Conservation (phyloP, 37 sponge, comb jelly and placozoan species). For the Halichondria panicea region DNA sequence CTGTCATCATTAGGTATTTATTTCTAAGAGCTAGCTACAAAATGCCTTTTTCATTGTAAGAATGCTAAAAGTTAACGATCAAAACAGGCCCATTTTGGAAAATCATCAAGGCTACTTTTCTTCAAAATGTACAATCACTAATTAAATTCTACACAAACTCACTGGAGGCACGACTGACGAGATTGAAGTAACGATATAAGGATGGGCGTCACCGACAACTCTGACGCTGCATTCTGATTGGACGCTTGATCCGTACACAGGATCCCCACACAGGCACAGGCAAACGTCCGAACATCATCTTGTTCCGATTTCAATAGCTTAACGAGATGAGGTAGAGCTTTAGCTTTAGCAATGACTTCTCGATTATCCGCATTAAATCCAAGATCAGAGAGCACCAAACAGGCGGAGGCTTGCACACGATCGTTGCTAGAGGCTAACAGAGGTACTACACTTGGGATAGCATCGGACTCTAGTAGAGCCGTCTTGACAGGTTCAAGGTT, state of each 20-base stretch:
- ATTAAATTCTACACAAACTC: too few species aligned
- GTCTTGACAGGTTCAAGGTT: constrained; percentile 16
- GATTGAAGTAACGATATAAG: constrained; percentile 39
- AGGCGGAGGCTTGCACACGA: constrained; percentile 55
- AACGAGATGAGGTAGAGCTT: constrained; percentile 50
- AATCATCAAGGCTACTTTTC: too few species aligned
- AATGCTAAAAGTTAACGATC: too few species aligned
- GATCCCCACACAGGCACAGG: constrained; percentile 62
- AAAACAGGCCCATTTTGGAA: too few species aligned
- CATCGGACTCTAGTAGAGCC: constrained; percentile 37
- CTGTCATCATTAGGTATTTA: too few species aligned
- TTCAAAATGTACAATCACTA: too few species aligned
- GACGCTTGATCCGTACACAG: constrained; percentile 34
- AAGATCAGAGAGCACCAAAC: constrained; percentile 62
- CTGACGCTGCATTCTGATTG: constrained; percentile 30
- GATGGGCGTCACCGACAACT: constrained; percentile 17
- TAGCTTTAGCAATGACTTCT: constrained; percentile 26
- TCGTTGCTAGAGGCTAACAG: constrained; percentile 53
- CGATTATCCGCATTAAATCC: constrained; percentile 40
- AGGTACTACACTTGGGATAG: constrained; percentile 51
- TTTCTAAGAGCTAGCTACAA: too few species aligned
- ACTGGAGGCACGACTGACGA: constrained; percentile 25
- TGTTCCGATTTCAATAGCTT: constrained; percentile 40
- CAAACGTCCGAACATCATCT: constrained; percentile 60
- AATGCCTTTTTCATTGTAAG: too few species aligned